Evolutionary conservation across 2,888 invertebrate species (phyloP), one percentile per base, ranked within the genome.

Genomic region (Mechanitis messenoides): DNA sequence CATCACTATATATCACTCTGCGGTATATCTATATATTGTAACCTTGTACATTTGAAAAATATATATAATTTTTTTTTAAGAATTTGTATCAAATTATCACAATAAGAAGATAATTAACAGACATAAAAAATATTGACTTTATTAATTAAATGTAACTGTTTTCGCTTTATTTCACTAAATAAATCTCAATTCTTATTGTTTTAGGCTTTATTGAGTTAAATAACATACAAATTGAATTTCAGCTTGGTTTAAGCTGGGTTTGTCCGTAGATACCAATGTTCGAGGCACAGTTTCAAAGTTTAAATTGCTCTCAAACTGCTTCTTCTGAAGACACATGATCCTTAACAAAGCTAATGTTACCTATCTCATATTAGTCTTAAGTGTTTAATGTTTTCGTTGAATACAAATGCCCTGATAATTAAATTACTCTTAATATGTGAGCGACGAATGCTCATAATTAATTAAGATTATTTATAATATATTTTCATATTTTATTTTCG

Each of bases 211-310:
- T 58, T 60, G 56, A 42, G 42, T 56, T 64, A 61, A 59, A 63
- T 59, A 64, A 62, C 55, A 47, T 35, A 45, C 28, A 55, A 62
- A 62, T 58, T 64, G 53, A 64, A 65, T 65, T 64, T 57, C 57
- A 59, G n/a, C n/a, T n/a, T n/a, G n/a, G n/a, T n/a, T n/a, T n/a
- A n/a, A 20, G 20, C 20, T 20, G 58, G 55, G 60, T 62, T 60
- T 60, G 64, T 64, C 58, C 58, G 20, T 61, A 60, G 54, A 60
- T 60, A 58, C 46, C 60, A 60, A 64, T 64, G 59, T 60, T 59
- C 20, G 54, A 62, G 58, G 50, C 50, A 55, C 46, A 60, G 56
- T 6, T 62, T 62, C 57, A 45, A 59, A 59, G 61, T 64, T 62
- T 64, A 62, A 61, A 62, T 62, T 59, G 56, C 46, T 38, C 53